Base-by-base conservation (phyloP, 2,888 invertebrate species). In the Epinotia nisella region DNA sequence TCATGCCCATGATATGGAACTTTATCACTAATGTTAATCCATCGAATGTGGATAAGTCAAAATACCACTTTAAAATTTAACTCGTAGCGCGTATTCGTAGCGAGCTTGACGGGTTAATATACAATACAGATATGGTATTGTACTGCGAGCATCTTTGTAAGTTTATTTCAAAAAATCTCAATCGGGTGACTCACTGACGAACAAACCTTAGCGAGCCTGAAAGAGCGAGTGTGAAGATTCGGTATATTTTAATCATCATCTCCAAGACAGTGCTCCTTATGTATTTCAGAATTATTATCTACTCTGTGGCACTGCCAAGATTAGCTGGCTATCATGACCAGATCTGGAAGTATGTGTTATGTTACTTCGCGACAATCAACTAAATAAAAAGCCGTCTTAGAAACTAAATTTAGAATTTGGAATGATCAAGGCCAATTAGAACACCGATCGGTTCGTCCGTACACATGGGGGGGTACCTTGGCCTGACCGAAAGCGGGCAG, bases 401-500 rank as follows among this genome's bases (percentile, higher is more conserved):
- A 83, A 83, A 76, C 90, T 92, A 93, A 93, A 93, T 93, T 93
- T 93, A 79, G 92, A 93, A 93, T 93, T 92, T 93, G 76, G 88
- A 87, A 85, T 82, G 87, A 87, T 88, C 89, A 83, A 88, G 93
- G 93, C 93, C 93, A 93, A 93, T 93, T 83, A 85, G 85, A 83
- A 90, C 91, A 91, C 92, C 92, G 91, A 93, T 93, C 83, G 75
- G 80, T 83, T 83, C 82, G 85, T 85, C 58, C 79, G 87, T 85
- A 85, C 84, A 85, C 87, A 87, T 82, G 83, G 80, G 78, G 78
- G 80, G 90, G 90, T 93, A 93, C 93, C 93, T 93, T 93, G 93
- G 93, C 93, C 93, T 92, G 93, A 93, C 91, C 93, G 92, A 89
- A 92, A 87, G 87, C 82, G 84, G 92, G 90, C 88, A 92, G 89